Evolutionary conservation across 2,888 invertebrate genomes (phyloP), one percentile per base, ranked within the genome.

Genomic region (Teleogryllus oceanicus): DNA sequence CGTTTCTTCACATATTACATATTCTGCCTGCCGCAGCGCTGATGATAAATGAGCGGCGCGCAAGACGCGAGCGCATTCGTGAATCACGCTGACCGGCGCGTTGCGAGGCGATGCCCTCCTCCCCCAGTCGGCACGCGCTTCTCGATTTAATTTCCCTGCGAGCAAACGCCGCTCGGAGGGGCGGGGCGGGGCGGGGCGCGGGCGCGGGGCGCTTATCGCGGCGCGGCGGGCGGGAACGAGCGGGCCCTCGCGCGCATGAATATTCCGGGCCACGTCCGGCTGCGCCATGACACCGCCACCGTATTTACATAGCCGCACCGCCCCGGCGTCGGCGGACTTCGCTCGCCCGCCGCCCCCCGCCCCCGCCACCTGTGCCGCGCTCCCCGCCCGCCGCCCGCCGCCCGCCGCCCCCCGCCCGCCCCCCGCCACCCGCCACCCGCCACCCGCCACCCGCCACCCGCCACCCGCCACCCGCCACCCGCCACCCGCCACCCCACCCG

Each of bases 361-460:
- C 62, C 0, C 62, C 16, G 13, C 62, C n/a, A 2, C 51, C 51
- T 2, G 2, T 8, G 16, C n/a, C 62, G n/a, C 3, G n/a, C 3
- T 12, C 4, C 3, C 13, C 62, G 62, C 62, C 62, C 62, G 4
- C 62, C 4, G 62, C n/a, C 62, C 12, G 62, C n/a, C 12, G 18
- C 12, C 2, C 2, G 3, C 13, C 13, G 16, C 16, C 62, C 16
- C 1, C 16, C 18, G 18, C 16, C 62, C 12, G 0, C 62, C 16
- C 0, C 62, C 62, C 62, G 18, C n/a, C 79, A 37, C 76, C 83
- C 83, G 80, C n/a, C 13, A 0, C 16, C 11, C 62, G 4, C 62
- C 62, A 5, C 62, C 62, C 16, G 18, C n/a, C 79, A 50, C 76
- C 83, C 83, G 80, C n/a, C 13, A 0, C 16, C 11, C 62, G 3